These are phyloP conservation scores for Limenitis camilla DNA, from an alignment of 2,888 invertebrate species.

Conservation along the genomic window DNA sequence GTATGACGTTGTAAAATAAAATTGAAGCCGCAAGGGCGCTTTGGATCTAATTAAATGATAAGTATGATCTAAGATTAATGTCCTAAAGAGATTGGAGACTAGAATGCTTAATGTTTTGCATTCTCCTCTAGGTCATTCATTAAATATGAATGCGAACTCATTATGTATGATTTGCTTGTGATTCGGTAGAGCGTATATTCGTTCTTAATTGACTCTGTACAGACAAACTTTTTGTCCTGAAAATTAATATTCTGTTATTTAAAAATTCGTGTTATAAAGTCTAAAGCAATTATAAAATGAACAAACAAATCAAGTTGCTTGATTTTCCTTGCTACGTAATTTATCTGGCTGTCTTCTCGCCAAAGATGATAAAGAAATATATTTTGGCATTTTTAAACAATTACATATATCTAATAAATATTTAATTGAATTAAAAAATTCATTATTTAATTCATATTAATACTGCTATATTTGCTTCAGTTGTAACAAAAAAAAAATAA, in stretches of 20 bases:
- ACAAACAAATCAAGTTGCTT: no score
- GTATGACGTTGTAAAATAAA: constrained; percentile 74
- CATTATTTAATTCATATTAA: no score
- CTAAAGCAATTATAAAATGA: no score
- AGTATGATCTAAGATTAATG: constrained; percentile 69
- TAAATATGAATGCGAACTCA: constrained; percentile 10
- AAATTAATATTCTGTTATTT: neutral
- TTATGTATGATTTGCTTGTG: constrained; percentile 13
- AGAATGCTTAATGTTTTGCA: constrained; percentile 35
- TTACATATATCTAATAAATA: no score
- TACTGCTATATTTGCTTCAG: no score
- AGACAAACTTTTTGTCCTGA: neutral
- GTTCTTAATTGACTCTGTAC: constrained; percentile 5
- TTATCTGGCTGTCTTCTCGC: no score
- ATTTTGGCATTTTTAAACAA: no score
- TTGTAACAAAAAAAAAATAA: no score
- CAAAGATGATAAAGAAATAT: no score
- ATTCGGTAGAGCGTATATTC: constrained; percentile 8
- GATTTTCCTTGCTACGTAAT: no score
- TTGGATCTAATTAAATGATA: constrained; percentile 75
- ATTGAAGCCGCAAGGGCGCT: constrained; percentile 67
- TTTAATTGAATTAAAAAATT: no score
- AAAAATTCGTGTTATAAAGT: no score
- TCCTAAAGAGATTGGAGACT: constrained; percentile 53
- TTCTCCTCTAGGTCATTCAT: constrained; percentile 20